Percentiles rank a stretch among this genome's conserved stretches.
Evolutionary conservation across 2,797 vertebrate species (phyloP).

Genomic region (Lepus oiostolus): DNA sequence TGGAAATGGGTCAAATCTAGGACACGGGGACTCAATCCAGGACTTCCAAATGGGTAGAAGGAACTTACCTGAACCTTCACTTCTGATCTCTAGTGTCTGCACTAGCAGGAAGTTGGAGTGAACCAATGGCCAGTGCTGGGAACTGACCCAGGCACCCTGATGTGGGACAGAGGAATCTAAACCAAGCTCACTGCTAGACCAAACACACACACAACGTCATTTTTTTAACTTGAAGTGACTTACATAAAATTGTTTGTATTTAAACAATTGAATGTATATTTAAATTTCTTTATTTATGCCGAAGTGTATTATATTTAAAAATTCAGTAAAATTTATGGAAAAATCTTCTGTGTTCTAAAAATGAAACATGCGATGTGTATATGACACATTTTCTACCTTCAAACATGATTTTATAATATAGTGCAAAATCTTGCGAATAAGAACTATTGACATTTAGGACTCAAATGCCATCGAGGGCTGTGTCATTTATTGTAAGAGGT

Average conservation of each 20-base stretch:
- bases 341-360: not conserved
- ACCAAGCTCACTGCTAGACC: too few relatives aligned
- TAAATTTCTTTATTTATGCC: too few relatives aligned
- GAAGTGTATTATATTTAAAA: not conserved
- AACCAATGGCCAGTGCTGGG: too few relatives aligned
- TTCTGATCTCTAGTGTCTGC: too few relatives aligned
- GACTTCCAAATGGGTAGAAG: too few relatives aligned
- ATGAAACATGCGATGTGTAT: not conserved
- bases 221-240: not conserved
- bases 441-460: fast-evolving
- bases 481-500: fast-evolving
- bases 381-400: not conserved
- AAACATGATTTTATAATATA: not conserved
- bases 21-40: too few relatives aligned
- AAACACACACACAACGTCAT: not conserved
- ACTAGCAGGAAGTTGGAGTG: too few relatives aligned
- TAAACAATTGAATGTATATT: not conserved
- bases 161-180: too few relatives aligned
- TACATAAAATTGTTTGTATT: not conserved
- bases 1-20: too few relatives aligned
- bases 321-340: not conserved
- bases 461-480: too few relatives aligned
- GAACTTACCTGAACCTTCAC: too few relatives aligned
- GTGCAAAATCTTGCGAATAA: not conserved
- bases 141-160: too few relatives aligned